Evolutionary conservation across 92 coral and sea anemone genomes (phyloP).

Genomic region (Nematostella vectensis): DNA sequence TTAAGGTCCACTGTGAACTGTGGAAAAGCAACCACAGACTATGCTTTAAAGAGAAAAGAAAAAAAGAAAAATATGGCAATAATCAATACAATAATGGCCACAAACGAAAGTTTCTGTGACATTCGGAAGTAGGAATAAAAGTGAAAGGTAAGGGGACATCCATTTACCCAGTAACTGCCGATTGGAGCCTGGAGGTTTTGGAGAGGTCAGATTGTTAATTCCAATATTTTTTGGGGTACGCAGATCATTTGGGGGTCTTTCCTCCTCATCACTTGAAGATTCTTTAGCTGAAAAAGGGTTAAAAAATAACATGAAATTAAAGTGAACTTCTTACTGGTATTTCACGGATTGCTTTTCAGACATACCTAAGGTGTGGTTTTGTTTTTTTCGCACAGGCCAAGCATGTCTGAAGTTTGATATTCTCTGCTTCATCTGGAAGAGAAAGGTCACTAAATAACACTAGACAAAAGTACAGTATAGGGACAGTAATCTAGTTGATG

Average conservation of each 20-base stretch:
- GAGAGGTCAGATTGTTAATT: neutral
- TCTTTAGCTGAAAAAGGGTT: conserved; percentile 14
- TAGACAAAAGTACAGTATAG: too few species aligned
- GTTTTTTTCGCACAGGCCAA: conserved; percentile 57
- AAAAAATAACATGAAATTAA: neutral
- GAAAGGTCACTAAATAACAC: too few species aligned
- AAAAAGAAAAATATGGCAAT: too few species aligned
- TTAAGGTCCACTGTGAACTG: too few species aligned
- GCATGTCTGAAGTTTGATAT: conserved; percentile 56
- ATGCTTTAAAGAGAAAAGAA: too few species aligned
- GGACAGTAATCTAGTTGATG: too few species aligned
- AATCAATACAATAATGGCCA: too few species aligned
- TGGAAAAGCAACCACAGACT: too few species aligned
- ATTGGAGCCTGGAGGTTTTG: conserved; percentile 30
- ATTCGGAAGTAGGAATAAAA: too few species aligned
- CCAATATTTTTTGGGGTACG: neutral
- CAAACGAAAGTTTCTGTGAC: too few species aligned
- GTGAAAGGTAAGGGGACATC: too few species aligned
- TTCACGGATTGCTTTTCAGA: neutral
- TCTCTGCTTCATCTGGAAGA: conserved; percentile 56
- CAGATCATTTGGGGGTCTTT: conserved; percentile 2
- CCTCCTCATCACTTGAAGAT: conserved; percentile 50
- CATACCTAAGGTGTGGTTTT: conserved; percentile 38
- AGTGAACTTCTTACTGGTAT: neutral
- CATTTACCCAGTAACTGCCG: conserved; percentile 57